These are phyloP conservation scores for Ganaspis brasiliensis DNA, from an alignment of 2,888 invertebrate genomes.

Conservation along the genomic window DNA sequence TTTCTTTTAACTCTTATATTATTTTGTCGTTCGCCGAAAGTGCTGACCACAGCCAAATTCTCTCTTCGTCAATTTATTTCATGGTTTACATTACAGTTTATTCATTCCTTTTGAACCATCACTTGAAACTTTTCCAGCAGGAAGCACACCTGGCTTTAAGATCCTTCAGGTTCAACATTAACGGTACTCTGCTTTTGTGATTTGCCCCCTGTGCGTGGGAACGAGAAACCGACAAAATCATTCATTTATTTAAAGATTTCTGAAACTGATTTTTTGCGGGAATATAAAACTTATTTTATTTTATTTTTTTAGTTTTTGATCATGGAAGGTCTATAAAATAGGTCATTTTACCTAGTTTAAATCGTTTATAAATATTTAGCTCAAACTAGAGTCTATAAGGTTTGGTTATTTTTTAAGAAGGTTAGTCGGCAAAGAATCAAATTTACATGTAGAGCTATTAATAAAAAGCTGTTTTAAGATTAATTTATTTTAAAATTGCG, in stretches of 20 bases:
- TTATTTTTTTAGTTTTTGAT: too few species aligned
- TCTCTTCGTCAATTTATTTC: background rate
- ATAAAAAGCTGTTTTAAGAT: too few species aligned
- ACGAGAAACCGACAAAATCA: background rate
- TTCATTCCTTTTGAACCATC: background rate
- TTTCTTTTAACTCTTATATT: too few species aligned
- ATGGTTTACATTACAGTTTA: background rate
- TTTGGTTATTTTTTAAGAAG: too few species aligned
- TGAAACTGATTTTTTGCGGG: background rate
- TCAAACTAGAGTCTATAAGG: too few species aligned
- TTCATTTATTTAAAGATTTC: conserved; percentile 11
- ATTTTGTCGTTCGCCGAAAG: background rate
- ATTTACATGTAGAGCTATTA: too few species aligned
- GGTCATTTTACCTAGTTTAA: too few species aligned
- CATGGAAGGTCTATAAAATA: too few species aligned
- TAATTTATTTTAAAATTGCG: too few species aligned
- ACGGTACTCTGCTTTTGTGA: conserved; percentile 35
- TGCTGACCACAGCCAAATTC: background rate
- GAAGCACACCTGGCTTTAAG: conserved; percentile 37
- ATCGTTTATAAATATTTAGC: too few species aligned
- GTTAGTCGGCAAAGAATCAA: too few species aligned
- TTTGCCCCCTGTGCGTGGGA: conserved; percentile 7
- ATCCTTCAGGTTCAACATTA: conserved; percentile 24
- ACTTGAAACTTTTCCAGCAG: conserved; percentile 21
- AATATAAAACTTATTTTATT: background rate